Conservation (phyloP, 2,797 vertebrate species). For the Kryptolebias ocellatus region DNA sequence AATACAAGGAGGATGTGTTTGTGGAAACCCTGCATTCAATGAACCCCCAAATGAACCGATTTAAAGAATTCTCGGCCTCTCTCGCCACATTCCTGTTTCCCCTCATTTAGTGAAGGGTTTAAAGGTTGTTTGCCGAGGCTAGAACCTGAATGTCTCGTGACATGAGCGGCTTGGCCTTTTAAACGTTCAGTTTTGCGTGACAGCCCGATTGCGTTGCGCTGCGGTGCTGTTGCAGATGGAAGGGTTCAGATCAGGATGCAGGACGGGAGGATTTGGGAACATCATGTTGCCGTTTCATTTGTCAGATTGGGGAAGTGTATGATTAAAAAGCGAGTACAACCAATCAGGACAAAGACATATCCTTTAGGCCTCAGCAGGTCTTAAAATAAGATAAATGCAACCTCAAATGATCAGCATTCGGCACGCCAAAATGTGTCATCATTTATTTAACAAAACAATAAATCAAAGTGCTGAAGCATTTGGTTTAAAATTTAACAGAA, state of each 20-base stretch:
- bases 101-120: conserved; percentile 43
- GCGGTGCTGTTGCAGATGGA: conserved; percentile 27
- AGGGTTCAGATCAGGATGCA: conserved; percentile 29
- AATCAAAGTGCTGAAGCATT: too few species aligned
- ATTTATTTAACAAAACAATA: not conserved
- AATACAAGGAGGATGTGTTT: too few species aligned
- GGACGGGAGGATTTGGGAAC: conserved; percentile 39
- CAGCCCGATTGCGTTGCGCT: conserved; percentile 44
- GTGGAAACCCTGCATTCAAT: too few species aligned
- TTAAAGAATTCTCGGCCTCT: conserved; percentile 29
- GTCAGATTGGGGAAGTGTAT: not conserved
- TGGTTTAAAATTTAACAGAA: too few species aligned
- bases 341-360: too few species aligned
- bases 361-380: not conserved
- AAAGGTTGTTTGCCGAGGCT: conserved; percentile 66
- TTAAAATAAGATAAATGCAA: not conserved
- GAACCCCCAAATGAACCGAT: too few species aligned
- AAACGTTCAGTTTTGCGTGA: conserved; percentile 53
- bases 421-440: not conserved
- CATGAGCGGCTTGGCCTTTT: conserved; percentile 68
- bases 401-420: not conserved
- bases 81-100: conserved; percentile 61
- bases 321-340: too few species aligned
- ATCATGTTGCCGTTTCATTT: conserved; percentile 33
- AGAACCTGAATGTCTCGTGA: conserved; percentile 66